These are phyloP conservation scores for Anolis apletophallus DNA, from an alignment of 2,797 vertebrate species.

Conservation along the genomic window DNA sequence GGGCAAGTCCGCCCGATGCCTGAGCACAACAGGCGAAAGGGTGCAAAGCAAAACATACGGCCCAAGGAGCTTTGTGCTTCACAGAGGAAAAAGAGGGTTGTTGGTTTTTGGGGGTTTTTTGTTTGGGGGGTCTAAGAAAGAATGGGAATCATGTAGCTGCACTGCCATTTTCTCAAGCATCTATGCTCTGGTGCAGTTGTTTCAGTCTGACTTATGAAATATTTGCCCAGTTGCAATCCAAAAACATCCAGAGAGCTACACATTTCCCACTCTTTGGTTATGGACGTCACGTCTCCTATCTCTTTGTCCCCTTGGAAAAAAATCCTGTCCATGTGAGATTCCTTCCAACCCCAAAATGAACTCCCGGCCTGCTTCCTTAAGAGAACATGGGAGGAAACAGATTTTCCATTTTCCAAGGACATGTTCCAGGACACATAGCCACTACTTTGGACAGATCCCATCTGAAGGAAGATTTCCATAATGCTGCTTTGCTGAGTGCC, in stretches of 20 bases:
- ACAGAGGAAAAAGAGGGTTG: neutral
- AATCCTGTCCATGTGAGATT: neutral
- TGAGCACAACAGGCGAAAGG: neutral
- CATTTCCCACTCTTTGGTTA: neutral
- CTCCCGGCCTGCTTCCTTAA: neutral
- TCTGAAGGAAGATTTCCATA: neutral
- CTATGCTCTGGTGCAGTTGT: neutral
- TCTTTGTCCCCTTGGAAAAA: neutral
- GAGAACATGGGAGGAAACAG: neutral
- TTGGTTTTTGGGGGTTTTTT: too few species aligned
- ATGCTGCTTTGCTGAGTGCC: neutral
- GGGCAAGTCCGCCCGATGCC: too few species aligned
- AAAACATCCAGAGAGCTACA: neutral
- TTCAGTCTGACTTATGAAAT: neutral
- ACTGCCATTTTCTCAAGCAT: neutral
- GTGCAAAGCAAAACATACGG: neutral
- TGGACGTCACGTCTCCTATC: neutral
- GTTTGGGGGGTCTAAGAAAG: neutral
- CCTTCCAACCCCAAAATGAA: neutral
- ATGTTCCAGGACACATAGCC: neutral
- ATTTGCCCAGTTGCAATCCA: neutral
- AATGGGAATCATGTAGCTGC: too few species aligned
- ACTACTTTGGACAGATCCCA: neutral
- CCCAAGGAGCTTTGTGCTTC: neutral
- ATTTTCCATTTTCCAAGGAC: neutral